Evolutionary conservation across 2,113 vertebrate genomes (phyloP).

Genomic region (Macrotus californicus): DNA sequence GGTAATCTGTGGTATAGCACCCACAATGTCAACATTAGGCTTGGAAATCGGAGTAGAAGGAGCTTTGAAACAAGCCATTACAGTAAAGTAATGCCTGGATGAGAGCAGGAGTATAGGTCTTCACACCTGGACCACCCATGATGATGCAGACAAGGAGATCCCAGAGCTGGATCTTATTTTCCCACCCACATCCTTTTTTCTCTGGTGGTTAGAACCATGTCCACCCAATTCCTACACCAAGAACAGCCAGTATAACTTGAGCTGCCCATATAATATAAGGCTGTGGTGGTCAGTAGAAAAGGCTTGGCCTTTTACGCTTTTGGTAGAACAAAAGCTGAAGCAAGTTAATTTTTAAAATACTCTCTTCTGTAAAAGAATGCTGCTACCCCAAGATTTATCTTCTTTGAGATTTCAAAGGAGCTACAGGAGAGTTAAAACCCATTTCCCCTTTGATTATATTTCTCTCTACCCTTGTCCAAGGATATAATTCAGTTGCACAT

Average conservation of each 20-base stretch:
- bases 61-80: not conserved
- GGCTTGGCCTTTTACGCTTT: not conserved
- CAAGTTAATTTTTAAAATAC: constrained; percentile 20
- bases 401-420: not conserved
- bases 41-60: not conserved
- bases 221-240: not conserved
- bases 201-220: constrained; percentile 23
- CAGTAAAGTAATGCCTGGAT: not conserved
- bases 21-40: not conserved
- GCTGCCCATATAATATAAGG: not conserved
- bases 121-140: not conserved
- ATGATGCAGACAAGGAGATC: not conserved
- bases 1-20: not conserved
- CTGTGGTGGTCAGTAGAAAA: not conserved
- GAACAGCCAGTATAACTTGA: constrained; percentile 23
- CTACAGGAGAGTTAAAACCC: not conserved
- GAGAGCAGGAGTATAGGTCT: not conserved
- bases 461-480: constrained; percentile 73
- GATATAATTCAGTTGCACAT: constrained; percentile 97
- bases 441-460: constrained; percentile 25
- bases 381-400: constrained; percentile 2
- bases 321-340: constrained; percentile 17
- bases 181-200: not conserved
- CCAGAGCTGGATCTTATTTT: not conserved
- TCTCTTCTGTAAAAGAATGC: constrained; percentile 27